phyloP scores from a whole-genome alignment of 2,797 vertebrate genomes.

The Glossophaga mutica region DNA sequence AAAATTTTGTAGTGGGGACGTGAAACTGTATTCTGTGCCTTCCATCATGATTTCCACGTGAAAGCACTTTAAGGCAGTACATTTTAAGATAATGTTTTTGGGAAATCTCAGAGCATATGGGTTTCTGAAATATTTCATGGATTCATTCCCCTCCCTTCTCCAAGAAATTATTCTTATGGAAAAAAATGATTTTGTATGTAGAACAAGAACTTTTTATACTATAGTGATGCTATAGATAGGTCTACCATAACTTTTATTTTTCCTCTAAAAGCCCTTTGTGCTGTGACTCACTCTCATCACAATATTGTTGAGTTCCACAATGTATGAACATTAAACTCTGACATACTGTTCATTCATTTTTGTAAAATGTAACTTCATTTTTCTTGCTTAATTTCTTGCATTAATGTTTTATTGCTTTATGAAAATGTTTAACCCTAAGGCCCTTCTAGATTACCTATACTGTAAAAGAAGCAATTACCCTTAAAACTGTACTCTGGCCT shows the following conservation, averaged over 20 bases:
- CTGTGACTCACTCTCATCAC: conserved; percentile 65
- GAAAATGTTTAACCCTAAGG: conserved; percentile 82
- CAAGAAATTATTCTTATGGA: conserved; percentile 68
- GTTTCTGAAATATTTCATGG: conserved; percentile 72
- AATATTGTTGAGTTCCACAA: conserved; percentile 75
- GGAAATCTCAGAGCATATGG: conserved; percentile 66
- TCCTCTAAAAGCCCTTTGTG: conserved; percentile 72
- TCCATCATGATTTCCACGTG: conserved; percentile 75
- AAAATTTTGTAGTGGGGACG: conserved; percentile 72
- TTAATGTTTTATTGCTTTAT: conserved; percentile 84
- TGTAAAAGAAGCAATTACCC: conserved; percentile 83
- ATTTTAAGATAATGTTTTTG: conserved; percentile 74
- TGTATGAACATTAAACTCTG: conserved; percentile 76
- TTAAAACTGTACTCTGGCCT: conserved; percentile 87
- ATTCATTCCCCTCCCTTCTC: conserved; percentile 25
- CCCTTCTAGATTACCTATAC: conserved; percentile 81
- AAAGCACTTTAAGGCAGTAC: conserved; percentile 76
- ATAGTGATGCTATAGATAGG: conserved; percentile 65
- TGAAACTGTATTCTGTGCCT: conserved; percentile 71
- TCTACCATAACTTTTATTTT: conserved; percentile 68
- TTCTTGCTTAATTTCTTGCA: conserved; percentile 80
- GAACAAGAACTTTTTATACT: conserved; percentile 75
- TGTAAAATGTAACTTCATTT: conserved; percentile 78
- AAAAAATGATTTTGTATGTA: conserved; percentile 71
- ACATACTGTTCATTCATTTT: conserved; percentile 79